phyloP scores from a whole-genome alignment of 2,797 vertebrate genomes.

The Macropus fuliginosus region DNA sequence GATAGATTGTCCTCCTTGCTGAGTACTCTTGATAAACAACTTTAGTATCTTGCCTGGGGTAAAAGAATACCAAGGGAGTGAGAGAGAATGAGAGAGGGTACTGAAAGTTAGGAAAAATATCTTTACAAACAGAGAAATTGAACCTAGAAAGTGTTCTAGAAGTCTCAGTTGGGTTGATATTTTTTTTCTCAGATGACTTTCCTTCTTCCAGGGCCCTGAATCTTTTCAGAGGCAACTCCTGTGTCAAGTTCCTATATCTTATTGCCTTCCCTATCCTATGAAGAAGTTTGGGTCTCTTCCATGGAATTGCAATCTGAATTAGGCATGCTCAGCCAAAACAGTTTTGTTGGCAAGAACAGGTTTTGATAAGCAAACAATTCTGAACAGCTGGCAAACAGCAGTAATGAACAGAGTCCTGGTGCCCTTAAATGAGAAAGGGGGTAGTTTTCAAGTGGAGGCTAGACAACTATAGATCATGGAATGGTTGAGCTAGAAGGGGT shows the following conservation, averaged over 20 bases:
- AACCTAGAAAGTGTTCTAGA: neutral
- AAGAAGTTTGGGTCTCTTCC: conserved; percentile 6
- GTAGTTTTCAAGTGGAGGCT: neutral
- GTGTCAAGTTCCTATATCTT: neutral
- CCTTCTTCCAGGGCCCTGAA: neutral
- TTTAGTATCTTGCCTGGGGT: neutral
- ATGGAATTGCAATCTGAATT: neutral
- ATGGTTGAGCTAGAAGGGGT: neutral
- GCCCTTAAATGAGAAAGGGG: conserved; percentile 32
- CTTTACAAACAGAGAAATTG: fast-evolving
- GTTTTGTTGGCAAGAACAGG: conserved; percentile 19
- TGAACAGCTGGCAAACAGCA: conserved; percentile 40
- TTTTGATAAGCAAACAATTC: conserved; percentile 45
- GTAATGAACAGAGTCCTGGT: conserved; percentile 9
- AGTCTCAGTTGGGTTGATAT: neutral
- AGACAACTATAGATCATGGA: neutral
- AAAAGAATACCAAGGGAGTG: neutral
- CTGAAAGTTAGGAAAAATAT: neutral
- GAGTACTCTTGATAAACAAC: neutral
- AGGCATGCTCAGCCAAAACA: neutral
- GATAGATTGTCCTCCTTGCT: neutral
- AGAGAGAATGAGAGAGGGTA: fast-evolving
- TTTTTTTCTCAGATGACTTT: neutral
- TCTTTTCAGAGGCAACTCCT: conserved; percentile 2
- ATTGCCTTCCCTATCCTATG: neutral